Percentiles rank a stretch among this genome's conserved stretches.
These are phyloP conservation scores for Hemicordylus capensis DNA, from an alignment of 2,113 vertebrate species.

Conservation along the genomic window DNA sequence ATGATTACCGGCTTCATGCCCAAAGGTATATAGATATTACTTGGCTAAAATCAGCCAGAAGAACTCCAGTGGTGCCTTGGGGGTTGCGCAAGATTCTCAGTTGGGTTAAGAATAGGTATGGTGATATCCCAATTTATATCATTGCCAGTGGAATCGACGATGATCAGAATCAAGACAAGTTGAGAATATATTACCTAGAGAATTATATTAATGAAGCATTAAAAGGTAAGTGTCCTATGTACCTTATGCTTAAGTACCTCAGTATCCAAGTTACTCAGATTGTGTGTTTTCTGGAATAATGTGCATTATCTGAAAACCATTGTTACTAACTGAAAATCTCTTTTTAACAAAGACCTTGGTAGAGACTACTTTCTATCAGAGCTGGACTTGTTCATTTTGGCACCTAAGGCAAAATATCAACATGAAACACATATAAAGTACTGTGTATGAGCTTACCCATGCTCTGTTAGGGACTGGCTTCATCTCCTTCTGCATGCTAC, in stretches of 20 bases:
- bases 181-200: slow-evolving; percentile 89
- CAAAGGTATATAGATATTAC: slow-evolving; percentile 91
- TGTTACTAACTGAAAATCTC: background rate
- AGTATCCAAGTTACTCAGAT: background rate
- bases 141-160: slow-evolving; percentile 91
- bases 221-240: slow-evolving; percentile 85
- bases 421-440: background rate
- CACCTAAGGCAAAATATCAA: background rate
- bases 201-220: slow-evolving; percentile 95
- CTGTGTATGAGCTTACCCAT: background rate
- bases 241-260: slow-evolving; percentile 10
- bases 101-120: slow-evolving; percentile 86
- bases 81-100: slow-evolving; percentile 87
- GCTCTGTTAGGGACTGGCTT: background rate
- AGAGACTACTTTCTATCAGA: background rate
- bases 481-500: too few species aligned
- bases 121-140: slow-evolving; percentile 86
- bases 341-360: background rate
- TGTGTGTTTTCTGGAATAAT: background rate
- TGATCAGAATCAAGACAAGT: slow-evolving; percentile 81
- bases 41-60: slow-evolving; percentile 80
- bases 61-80: slow-evolving; percentile 90
- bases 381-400: background rate
- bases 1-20: slow-evolving; percentile 84
- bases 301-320: background rate